Evolutionary conservation across 2,797 vertebrate genomes (phyloP), one percentile per base, ranked within the genome.

Genomic region (Enteromius argenteus): DNA sequence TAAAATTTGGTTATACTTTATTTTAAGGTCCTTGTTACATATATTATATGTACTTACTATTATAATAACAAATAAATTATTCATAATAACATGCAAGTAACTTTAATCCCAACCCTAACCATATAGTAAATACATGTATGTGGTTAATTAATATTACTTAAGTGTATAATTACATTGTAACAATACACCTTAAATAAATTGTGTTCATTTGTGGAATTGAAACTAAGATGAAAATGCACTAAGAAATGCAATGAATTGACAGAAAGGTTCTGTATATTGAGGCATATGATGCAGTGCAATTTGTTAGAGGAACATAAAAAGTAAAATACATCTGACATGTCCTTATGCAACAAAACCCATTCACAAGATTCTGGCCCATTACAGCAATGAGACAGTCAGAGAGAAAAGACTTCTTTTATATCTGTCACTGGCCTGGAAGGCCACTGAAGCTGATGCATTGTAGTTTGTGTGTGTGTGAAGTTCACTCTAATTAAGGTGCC

Each of bases 301-400:
- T 67, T 51, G 30, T 42, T 35, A 37, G 39, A 37, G 23, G 58
- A 66, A 56, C 56, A 35, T 67, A 85, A 56, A 80, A 17, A 67
- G 69, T 42, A 17, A 66, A 85, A 56, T 56, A 60, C 46, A 79
- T 74, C 71, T 81, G 84, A 69, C 62, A 77, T 71, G 64, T 69
- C 44, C 44, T 86, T 79, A 72, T 84, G 56, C 79, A 84, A 84
- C 58, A 67, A 73, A 39, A 58, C 44, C 76, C 72, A 86, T 86
- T 86, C 81, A 81, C 23, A 71, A 71, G 46, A 78, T 49, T 14
- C 79, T 67, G 42, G 46, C 39, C 37, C 44, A 66, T 85, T 86
- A 53, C 32, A 66, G 77, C 71, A 75, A 80, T 80, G 78, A 75
- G 49, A 86, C 35, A 46, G 64, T 21, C 73, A 74, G 56, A 84